Percentiles rank a stretch among this genome's conserved stretches.
These are phyloP conservation scores for Aphelocoma californica DNA, from an alignment of 2,797 vertebrate species.

Conservation along the genomic window DNA sequence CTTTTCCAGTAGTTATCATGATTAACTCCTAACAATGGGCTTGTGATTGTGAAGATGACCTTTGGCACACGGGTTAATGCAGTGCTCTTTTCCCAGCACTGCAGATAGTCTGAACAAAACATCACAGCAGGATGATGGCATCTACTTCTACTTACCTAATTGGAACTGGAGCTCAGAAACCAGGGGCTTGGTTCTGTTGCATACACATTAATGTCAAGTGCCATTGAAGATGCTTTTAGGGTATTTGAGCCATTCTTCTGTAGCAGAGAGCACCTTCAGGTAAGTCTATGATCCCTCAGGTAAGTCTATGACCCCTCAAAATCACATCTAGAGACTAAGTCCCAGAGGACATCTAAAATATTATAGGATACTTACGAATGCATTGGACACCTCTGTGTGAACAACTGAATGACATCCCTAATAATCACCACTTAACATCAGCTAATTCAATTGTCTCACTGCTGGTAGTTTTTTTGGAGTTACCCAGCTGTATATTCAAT, in stretches of 20 bases:
- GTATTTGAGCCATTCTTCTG: not conserved
- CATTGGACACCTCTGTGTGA: not conserved
- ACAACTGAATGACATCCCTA: not conserved
- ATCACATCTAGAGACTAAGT: not conserved
- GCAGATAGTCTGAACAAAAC: not conserved
- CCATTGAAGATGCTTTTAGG: not conserved
- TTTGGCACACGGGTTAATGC: not conserved
- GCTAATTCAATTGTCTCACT: not conserved
- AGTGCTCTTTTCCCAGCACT: not conserved
- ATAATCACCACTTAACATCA: not conserved
- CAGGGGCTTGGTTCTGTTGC: not conserved
- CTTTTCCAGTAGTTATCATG: not conserved
- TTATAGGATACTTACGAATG: not conserved
- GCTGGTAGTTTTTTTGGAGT: not conserved
- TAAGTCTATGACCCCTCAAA: not conserved
- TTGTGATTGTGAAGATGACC: slow-evolving; percentile 16
- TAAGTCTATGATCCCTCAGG: not conserved
- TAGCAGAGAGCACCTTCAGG: not conserved
- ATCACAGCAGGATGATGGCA: not conserved
- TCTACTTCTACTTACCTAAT: not conserved
- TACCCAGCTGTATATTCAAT: not conserved
- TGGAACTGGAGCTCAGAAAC: not conserved
- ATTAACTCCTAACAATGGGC: slow-evolving; percentile 19
- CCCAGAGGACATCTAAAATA: not conserved
- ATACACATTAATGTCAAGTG: not conserved